Percentiles rank a stretch among this genome's conserved stretches.
Conservation (phyloP, 2,888 invertebrate genomes). For the Dynastes grantii region DNA sequence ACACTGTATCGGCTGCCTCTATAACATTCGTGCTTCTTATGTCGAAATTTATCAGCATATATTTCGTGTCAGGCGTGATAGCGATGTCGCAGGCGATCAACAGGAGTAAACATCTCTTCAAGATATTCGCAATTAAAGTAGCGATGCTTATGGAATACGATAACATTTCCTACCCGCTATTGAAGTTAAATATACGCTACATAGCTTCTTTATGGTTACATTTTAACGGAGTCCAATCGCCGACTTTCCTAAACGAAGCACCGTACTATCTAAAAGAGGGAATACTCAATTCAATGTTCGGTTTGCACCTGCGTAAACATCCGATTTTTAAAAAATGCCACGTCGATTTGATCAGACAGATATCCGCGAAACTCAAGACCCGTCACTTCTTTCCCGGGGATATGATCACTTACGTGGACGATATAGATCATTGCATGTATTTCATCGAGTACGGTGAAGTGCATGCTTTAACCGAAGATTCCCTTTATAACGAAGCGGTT, state of each 20-base stretch:
- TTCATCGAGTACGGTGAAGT: constrained; percentile 60
- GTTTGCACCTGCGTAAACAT: constrained; percentile 58
- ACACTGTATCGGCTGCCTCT: constrained; percentile 6
- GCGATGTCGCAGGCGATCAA: constrained; percentile 40
- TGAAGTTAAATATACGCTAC: constrained; percentile 37
- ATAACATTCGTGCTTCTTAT: constrained; percentile 36
- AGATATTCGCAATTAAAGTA: constrained; percentile 36
- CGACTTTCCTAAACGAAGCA: constrained; percentile 53
- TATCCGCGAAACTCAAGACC: constrained; percentile 56
- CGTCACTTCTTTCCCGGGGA: constrained; percentile 58
- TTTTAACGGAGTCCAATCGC: constrained; percentile 44
- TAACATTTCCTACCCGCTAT: constrained; percentile 33
- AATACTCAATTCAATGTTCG: constrained; percentile 59
- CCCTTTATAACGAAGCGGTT: constrained; percentile 54
- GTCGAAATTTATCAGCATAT: constrained; percentile 39
- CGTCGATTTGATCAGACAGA: constrained; percentile 59
- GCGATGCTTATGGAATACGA: constrained; percentile 34
- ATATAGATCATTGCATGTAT: constrained; percentile 60
- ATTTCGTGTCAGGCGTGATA: constrained; percentile 37
- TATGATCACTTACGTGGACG: constrained; percentile 57
- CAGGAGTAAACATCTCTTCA: constrained; percentile 37
- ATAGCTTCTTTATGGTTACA: constrained; percentile 46
- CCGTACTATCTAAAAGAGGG: constrained; percentile 60
- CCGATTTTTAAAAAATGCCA: constrained; percentile 57
- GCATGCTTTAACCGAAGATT: constrained; percentile 56